A percentile compares a stretch with the other conserved stretches of the same genome.
These are phyloP conservation scores for Cistogaster globosa DNA, from an alignment of 2,888 invertebrate genomes.

Conservation along the genomic window DNA sequence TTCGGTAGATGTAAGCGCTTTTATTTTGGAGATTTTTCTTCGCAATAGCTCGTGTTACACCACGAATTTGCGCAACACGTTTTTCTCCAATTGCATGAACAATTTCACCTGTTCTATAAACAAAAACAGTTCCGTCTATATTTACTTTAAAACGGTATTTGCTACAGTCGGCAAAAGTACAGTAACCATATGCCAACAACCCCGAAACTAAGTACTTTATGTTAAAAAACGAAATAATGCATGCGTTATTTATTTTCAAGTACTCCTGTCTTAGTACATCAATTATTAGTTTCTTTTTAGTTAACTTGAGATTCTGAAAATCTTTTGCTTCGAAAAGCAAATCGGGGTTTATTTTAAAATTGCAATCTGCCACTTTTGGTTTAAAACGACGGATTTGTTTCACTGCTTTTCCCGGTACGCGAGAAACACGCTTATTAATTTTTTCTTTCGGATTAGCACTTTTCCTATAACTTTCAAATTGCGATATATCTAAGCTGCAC, in stretches of 20 bases:
- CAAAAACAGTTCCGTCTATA: neutral
- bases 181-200: conserved; percentile 10
- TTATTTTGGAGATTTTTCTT: neutral
- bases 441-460: neutral
- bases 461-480: neutral
- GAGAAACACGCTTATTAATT: neutral
- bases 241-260: conserved; percentile 4
- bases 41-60: neutral
- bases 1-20: conserved; percentile 17
- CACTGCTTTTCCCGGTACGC: neutral
- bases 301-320: neutral
- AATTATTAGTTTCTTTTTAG: conserved; percentile 16
- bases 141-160: conserved; percentile 1
- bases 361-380: neutral
- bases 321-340: neutral
- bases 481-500: neutral
- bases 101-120: neutral
- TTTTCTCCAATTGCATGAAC: neutral
- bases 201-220: neutral
- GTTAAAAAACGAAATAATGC: conserved; percentile 2
- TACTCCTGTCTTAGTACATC: conserved; percentile 17
- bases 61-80: conserved; percentile 7
- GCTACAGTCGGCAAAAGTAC: neutral
- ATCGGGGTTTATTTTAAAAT: neutral
- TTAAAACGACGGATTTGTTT: neutral